Evolutionary conservation across 2,888 invertebrate species (phyloP).

Genomic region (Pristionchus entomophagus): DNA sequence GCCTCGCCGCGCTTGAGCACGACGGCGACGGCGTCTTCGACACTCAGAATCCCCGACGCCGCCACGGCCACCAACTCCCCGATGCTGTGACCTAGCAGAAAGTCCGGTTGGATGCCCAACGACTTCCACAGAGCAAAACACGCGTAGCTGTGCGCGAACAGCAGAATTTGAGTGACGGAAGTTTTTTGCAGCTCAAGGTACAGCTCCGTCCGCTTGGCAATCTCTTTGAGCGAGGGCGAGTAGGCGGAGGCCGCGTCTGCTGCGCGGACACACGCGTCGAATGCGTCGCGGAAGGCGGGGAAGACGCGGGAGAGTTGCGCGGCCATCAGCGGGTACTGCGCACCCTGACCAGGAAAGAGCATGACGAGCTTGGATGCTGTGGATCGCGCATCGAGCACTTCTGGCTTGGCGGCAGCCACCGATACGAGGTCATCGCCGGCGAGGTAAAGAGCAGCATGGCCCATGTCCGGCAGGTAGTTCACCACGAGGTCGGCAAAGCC

Average conservation of each 20-base stretch:
- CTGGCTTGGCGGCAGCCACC: not conserved
- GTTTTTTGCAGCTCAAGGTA: conserved; percentile 50
- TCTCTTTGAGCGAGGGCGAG: not conserved
- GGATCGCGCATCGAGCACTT: not conserved
- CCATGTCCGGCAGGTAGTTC: not conserved
- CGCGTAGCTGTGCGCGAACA: conserved; percentile 64
- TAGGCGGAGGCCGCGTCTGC: not conserved
- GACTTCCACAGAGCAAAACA: conserved; percentile 61
- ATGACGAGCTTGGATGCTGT: conserved; percentile 53
- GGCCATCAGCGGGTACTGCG: conserved; percentile 65
- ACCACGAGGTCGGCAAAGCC: not conserved
- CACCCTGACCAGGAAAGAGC: conserved; percentile 68
- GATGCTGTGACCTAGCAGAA: conserved; percentile 61
- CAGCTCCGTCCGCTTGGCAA: not conserved
- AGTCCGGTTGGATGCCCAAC: conserved; percentile 57
- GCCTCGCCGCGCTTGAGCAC: conserved; percentile 62
- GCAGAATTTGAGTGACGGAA: conserved; percentile 61
- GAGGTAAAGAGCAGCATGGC: not conserved
- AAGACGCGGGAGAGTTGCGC: conserved; percentile 59
- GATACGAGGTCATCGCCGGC: not conserved
- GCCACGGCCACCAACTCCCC: conserved; percentile 64
- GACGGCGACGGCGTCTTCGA: conserved; percentile 61
- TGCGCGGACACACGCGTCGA: conserved; percentile 43
- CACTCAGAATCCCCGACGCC: conserved; percentile 56
- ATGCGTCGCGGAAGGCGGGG: conserved; percentile 54